Evolutionary conservation across 2,888 invertebrate species (phyloP).

Genomic region (Epinotia demarniana): DNA sequence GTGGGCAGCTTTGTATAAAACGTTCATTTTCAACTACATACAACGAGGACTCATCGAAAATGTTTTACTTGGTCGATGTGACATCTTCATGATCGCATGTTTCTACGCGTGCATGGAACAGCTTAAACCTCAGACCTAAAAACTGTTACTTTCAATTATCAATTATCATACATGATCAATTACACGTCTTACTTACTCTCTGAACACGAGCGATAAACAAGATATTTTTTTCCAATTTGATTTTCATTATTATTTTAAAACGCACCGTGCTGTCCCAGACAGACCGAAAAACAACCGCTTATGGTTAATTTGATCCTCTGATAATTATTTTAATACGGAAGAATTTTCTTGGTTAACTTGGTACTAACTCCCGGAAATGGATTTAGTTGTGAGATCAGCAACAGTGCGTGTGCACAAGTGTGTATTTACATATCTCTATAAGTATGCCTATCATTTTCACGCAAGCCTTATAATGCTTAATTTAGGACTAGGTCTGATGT

Average conservation of each 20-base stretch:
- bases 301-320: too few species aligned
- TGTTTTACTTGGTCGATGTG: conserved; percentile 18
- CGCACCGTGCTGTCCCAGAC: too few species aligned
- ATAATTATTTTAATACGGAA: neutral
- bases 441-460: conserved; percentile 1
- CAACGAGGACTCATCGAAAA: conserved; percentile 32
- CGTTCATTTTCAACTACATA: conserved; percentile 50
- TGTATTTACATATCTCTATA: too few species aligned
- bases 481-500: neutral
- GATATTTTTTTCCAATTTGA: neutral
- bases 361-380: neutral
- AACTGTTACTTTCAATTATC: too few species aligned
- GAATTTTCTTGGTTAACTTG: neutral
- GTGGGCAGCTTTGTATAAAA: conserved; percentile 53
- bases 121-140: neutral
- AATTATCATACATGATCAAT: too few species aligned
- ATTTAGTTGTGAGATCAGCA: neutral
- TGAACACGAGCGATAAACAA: neutral
- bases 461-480: conserved; percentile 3
- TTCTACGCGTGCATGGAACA: conserved; percentile 20
- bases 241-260: too few species aligned
- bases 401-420: neutral
- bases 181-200: neutral
- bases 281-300: too few species aligned
- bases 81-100: conserved; percentile 12